Evolutionary conservation across 1,140 invertebrate genomes (phyloP).

Genomic region (Nasonia vitripennis): DNA sequence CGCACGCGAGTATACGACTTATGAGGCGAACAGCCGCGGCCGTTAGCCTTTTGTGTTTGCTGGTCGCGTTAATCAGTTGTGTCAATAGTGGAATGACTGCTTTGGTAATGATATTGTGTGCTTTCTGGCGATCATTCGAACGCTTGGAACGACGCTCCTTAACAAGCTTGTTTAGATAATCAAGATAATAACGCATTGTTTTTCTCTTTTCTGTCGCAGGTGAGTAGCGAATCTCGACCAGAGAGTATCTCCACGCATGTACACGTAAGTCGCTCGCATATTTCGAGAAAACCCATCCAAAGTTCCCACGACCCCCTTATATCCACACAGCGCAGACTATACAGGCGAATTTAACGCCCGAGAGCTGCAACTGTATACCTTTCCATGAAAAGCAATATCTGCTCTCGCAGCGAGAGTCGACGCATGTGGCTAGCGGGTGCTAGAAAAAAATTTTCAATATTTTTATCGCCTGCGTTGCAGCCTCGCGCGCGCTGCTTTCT

Average conservation of each 20-base stretch:
- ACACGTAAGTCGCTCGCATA: neutral
- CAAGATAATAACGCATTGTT: neutral
- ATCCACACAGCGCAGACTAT: neutral
- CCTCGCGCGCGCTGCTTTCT: neutral
- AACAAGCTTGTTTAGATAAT: no score
- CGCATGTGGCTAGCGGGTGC: neutral
- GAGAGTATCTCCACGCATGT: neutral
- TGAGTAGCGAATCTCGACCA: neutral
- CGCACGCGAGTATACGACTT: neutral
- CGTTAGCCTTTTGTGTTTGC: constrained; percentile 19
- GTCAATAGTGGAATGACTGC: constrained; percentile 6
- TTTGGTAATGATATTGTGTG: constrained; percentile 15
- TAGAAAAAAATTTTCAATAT: constrained; percentile 2
- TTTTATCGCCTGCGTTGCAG: constrained; percentile 25
- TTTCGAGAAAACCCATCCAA: constrained; percentile 11
- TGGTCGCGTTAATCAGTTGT: constrained; percentile 26
- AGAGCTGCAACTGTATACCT: neutral
- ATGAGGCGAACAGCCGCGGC: constrained; percentile 8
- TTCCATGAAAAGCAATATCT: constrained; percentile 32
- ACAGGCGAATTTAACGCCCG: constrained; percentile 30
- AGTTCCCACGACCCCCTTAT: constrained; percentile 13
- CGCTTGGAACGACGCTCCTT: no score
- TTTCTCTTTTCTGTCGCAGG: neutral
- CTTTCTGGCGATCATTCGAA: neutral
- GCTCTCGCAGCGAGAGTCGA: neutral